Percentiles rank a stretch among this genome's conserved stretches.
Evolutionary conservation across 2,888 invertebrate species (phyloP).

Genomic region (Euclidia mi): DNA sequence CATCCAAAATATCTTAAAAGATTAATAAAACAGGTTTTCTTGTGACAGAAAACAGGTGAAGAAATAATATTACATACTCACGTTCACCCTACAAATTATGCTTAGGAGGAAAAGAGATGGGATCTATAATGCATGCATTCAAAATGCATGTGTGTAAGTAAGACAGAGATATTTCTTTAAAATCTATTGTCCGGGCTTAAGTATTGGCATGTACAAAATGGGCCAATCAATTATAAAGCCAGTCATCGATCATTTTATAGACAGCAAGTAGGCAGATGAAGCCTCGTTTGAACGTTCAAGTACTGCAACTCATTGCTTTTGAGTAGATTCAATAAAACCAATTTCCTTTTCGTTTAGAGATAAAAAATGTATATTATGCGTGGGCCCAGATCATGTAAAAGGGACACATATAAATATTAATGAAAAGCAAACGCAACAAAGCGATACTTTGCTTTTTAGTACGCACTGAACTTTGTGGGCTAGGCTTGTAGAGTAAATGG

Average conservation of each 20-base stretch:
- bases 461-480: too few species aligned
- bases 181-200: slow-evolving; percentile 36
- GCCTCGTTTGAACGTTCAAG: slow-evolving; percentile 19
- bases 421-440: too few species aligned
- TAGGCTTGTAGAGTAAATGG: too few species aligned
- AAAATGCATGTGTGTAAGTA: not conserved
- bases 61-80: slow-evolving; percentile 15
- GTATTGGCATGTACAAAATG: slow-evolving; percentile 51
- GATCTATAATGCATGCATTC: slow-evolving; percentile 11
- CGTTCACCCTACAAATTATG: not conserved
- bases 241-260: slow-evolving; percentile 60
- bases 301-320: not conserved
- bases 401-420: too few species aligned
- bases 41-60: slow-evolving; percentile 28
- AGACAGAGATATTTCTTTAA: slow-evolving; percentile 15
- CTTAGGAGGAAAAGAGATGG: slow-evolving; percentile 8
- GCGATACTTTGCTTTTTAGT: too few species aligned
- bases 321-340: too few species aligned
- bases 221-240: slow-evolving; percentile 58
- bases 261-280: slow-evolving; percentile 35
- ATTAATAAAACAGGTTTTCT: slow-evolving; percentile 36
- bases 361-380: too few species aligned
- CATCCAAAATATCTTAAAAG: too few species aligned
- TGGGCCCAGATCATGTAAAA: too few species aligned
- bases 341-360: too few species aligned